Conservation (phyloP, 1,140 invertebrate genomes). For the Pemphigus obesinymphae region DNA sequence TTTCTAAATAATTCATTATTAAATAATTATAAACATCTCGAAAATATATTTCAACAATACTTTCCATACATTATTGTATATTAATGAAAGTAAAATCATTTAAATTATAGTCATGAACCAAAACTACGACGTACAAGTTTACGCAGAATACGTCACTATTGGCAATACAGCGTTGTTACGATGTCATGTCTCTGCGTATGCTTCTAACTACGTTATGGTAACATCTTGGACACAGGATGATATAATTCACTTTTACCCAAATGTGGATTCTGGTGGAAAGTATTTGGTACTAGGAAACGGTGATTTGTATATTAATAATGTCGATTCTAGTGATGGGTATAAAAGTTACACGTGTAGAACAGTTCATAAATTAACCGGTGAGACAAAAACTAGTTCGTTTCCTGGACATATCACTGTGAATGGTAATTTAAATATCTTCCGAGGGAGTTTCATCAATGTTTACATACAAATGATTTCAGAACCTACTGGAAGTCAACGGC, state of each 20-base stretch:
- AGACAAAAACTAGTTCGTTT: conserved; percentile 60
- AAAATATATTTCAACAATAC: background rate
- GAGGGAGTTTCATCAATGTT: background rate
- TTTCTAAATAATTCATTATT: background rate
- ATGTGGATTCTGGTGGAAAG: conserved; percentile 55
- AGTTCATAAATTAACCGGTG: conserved; percentile 72
- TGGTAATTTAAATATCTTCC: conserved; percentile 52
- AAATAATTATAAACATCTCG: background rate
- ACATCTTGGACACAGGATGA: conserved; percentile 84
- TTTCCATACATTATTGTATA: background rate
- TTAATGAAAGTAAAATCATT: background rate
- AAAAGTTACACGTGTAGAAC: conserved; percentile 78
- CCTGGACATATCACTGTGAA: conserved; percentile 61
- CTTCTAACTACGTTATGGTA: conserved; percentile 78
- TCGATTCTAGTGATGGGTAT: conserved; percentile 64
- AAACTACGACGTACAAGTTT: conserved; percentile 79
- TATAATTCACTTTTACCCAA: conserved; percentile 68
- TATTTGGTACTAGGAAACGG: conserved; percentile 79
- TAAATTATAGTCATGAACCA: conserved; percentile 71
- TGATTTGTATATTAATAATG: conserved; percentile 74
- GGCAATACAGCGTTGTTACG: conserved; percentile 81
- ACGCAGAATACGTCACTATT: conserved; percentile 79
- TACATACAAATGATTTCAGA: conserved; percentile 53
- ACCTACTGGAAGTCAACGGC: conserved; percentile 67
- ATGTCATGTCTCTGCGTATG: conserved; percentile 81